Base-by-base conservation (phyloP, 2,888 invertebrate genomes). In the Nematopogon swammerdamellus region DNA sequence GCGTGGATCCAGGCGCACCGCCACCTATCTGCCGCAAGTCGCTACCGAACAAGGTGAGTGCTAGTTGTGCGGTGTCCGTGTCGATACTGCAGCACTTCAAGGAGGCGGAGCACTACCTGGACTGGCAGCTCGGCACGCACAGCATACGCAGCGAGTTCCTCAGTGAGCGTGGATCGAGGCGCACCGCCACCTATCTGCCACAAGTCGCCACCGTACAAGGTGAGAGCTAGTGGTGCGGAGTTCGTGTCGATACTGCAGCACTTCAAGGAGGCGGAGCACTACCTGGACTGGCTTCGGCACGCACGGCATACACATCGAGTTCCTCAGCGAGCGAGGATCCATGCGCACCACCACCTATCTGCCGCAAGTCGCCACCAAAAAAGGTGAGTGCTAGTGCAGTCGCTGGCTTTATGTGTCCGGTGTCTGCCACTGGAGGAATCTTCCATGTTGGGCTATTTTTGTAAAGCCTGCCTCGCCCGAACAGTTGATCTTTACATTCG, bases 171-270 rank as follows among this genome's bases (percentile, higher is more conserved):
- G 91, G 97, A 56, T 88, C 90, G 62, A 95, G 94, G 69, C 87
- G 95, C 64, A 97, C 96, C 57, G 98, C 99, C 64, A 99, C 99
- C 56, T 99, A 97, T 76, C 83, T 99, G 71, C 99, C 99, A 49
- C 95, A 98, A 81, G 97, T 99, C 59, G 97, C 98, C 58, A 87
- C 89, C 49, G 98, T 99, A 74, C 98, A 99, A 89, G 98, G 97
- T 94, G 54, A 6, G 19, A 56, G 96, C 96, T n/a, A n/a, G n/a
- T n/a, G n/a, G n/a, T n/a, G n/a, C 94, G 56, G 96, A 96, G 47
- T 95, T 96, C 19, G 97, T 99, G 55, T 98, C 98, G 30, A 92
- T 99, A 63, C 85, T 99, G 59, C 89, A 94, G 67, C 82, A 97
- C 70, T 99, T 99, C 71, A 99, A 99, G 76, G 95, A 96, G 63